Evolutionary conservation across 2,113 vertebrate genomes (phyloP).

Genomic region (Tichodroma muraria): DNA sequence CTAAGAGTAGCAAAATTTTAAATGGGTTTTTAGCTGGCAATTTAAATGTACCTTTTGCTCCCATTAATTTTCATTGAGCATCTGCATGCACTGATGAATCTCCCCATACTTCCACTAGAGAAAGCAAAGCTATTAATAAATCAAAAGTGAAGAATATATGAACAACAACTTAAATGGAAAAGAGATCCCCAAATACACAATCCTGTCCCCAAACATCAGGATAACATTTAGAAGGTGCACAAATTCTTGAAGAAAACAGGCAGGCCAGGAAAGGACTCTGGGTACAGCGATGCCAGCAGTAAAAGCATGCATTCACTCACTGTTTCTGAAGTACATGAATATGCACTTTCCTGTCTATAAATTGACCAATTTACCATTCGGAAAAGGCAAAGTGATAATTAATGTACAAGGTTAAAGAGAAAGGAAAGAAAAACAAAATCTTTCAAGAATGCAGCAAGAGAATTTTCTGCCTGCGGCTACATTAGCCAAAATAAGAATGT

Average conservation of each 20-base stretch:
- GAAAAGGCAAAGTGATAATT: conserved; percentile 23
- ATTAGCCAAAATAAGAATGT: conserved; percentile 30
- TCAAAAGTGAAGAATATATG: background rate
- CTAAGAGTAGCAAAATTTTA: background rate
- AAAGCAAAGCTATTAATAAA: background rate
- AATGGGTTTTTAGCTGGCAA: background rate
- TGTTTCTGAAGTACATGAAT: background rate
- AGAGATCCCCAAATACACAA: background rate
- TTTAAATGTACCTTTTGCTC: background rate
- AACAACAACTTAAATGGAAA: background rate
- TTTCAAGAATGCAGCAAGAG: conserved; percentile 24
- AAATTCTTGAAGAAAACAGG: background rate
- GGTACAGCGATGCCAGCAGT: background rate
- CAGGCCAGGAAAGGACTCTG: background rate
- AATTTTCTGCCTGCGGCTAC: conserved; percentile 24
- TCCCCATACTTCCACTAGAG: background rate
- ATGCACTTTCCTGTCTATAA: background rate
- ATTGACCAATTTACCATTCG: background rate
- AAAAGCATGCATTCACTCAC: background rate
- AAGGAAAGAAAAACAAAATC: background rate
- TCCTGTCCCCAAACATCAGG: background rate
- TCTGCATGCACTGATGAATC: background rate
- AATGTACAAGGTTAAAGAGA: conserved; percentile 17
- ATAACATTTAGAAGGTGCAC: background rate
- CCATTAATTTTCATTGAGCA: background rate